Conservation (phyloP, 2,888 invertebrate genomes). For the Dexiosoma caninum region DNA sequence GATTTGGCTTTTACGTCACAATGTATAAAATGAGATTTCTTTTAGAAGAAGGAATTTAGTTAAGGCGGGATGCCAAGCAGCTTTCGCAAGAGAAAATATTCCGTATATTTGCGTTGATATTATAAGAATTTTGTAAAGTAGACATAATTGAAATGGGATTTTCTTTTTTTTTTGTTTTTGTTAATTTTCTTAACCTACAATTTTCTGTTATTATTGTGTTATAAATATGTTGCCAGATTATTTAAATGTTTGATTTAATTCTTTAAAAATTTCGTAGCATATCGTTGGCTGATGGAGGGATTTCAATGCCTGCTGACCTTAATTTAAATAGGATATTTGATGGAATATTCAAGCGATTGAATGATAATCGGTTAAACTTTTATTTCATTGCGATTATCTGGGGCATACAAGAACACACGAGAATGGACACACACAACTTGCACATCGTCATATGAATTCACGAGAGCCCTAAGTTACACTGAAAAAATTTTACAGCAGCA, state of each 20-base stretch:
- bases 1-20: constrained; percentile 4
- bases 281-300: no score
- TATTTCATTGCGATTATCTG: no score
- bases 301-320: no score
- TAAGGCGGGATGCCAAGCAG: background rate
- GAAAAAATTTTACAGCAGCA: no score
- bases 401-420: no score
- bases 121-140: background rate
- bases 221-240: background rate
- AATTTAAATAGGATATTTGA: no score
- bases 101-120: background rate
- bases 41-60: background rate
- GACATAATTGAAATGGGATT: background rate
- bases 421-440: no score
- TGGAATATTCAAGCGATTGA: background rate
- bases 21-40: background rate
- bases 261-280: background rate
- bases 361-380: no score
- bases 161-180: background rate
- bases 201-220: background rate
- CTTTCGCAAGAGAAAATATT: background rate
- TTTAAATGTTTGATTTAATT: background rate
- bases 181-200: background rate
- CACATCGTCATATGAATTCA: no score
- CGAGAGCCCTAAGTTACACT: no score